These are phyloP conservation scores for Numida meleagris DNA, from an alignment of 2,113 vertebrate species.

Conservation along the genomic window DNA sequence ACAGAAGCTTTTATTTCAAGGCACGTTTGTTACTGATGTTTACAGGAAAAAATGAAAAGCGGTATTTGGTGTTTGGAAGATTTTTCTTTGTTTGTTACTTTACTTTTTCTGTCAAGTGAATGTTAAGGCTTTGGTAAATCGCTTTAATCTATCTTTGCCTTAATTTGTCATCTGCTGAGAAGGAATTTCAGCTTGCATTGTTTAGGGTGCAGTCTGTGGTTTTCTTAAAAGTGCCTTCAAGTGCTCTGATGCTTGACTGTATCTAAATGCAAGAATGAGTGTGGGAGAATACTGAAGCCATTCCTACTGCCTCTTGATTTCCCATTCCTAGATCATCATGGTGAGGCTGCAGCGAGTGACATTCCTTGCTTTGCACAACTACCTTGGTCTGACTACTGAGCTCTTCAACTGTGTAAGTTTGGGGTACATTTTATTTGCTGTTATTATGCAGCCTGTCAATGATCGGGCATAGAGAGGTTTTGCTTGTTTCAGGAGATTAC, in stretches of 20 bases:
- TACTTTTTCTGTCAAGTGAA: neutral
- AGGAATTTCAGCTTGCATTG: neutral
- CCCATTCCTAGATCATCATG: conserved; percentile 89
- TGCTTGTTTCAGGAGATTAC: neutral
- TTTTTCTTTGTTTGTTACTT: neutral
- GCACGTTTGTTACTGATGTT: neutral
- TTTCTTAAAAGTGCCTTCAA: neutral
- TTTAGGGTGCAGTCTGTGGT: neutral
- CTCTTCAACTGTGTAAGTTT: conserved; percentile 90
- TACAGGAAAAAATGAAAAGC: neutral
- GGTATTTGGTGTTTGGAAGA: neutral
- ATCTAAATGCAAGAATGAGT: neutral
- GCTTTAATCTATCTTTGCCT: neutral
- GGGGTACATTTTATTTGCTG: neutral
- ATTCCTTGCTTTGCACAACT: conserved; percentile 92
- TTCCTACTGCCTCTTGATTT: neutral
- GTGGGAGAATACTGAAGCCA: neutral
- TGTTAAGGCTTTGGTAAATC: neutral
- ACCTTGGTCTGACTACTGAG: conserved; percentile 93
- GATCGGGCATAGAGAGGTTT: neutral
- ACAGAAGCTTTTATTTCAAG: neutral
- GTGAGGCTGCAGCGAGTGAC: conserved; percentile 95
- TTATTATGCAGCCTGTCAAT: neutral
- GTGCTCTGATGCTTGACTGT: neutral
- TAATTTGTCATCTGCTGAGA: neutral